Conservation (phyloP, 2,113 vertebrate species). For the Aplodontia rufa region DNA sequence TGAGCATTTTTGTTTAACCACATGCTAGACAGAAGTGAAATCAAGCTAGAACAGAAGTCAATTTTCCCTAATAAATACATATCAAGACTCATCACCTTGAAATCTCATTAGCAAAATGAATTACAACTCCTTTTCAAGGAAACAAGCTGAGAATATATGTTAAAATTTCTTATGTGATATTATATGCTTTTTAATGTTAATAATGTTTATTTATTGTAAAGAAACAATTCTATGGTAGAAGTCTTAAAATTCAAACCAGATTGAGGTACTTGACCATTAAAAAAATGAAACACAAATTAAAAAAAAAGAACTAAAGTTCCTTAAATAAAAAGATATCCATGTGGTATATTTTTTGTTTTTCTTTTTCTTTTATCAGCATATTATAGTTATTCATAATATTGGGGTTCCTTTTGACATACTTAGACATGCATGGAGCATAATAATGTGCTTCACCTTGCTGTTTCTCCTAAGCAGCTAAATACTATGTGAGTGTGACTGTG, state of each 20-base stretch:
- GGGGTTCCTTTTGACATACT: no score
- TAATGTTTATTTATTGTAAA: not conserved
- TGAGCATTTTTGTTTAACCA: not conserved
- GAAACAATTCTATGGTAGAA: no score
- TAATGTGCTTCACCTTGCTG: no score
- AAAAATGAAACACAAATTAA: not conserved
- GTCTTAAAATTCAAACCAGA: not conserved
- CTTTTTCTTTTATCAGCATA: not conserved
- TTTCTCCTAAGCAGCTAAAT: not conserved
- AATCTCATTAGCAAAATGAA: constrained; percentile 6
- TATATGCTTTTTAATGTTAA: not conserved
- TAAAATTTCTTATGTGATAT: not conserved
- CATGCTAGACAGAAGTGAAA: not conserved
- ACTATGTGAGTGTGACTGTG: not conserved
- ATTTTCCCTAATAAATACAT: not conserved
- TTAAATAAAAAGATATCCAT: not conserved
- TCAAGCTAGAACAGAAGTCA: not conserved
- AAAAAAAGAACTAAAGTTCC: not conserved
- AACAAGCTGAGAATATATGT: not conserved
- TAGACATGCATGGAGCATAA: no score
- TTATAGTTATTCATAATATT: no score
- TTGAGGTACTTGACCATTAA: not conserved
- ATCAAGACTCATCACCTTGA: not conserved
- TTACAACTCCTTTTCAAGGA: not conserved
- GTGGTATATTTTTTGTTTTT: not conserved